Evolutionary conservation across 2,797 vertebrate species (phyloP).

Genomic region (Bradypus variegatus): DNA sequence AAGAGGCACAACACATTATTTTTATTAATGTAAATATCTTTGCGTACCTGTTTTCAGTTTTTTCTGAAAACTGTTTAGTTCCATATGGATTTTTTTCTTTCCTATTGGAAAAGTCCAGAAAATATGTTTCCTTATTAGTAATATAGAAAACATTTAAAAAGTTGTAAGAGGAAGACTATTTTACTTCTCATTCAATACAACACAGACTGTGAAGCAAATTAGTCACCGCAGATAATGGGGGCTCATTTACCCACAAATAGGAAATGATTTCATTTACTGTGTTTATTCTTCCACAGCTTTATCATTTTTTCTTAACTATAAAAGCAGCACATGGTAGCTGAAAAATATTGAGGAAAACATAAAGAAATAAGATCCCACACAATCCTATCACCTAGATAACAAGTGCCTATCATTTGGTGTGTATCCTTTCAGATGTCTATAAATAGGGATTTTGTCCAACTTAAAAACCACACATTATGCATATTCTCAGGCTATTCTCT

Average conservation of each 20-base stretch:
- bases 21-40: not conserved
- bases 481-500: not conserved
- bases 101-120: slow-evolving; percentile 2
- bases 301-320: slow-evolving; percentile 5
- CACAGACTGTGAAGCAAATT: not conserved
- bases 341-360: not conserved
- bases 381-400: slow-evolving; percentile 4
- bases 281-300: slow-evolving; percentile 4
- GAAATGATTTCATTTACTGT: slow-evolving; percentile 1
- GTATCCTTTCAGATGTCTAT: not conserved
- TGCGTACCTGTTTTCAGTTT: not conserved
- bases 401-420: too few species aligned
- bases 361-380: not conserved
- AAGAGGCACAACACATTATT: not conserved
- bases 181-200: slow-evolving; percentile 1
- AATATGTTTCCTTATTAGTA: slow-evolving; percentile 22
- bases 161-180: not conserved
- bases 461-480: not conserved
- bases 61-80: slow-evolving; percentile 20
- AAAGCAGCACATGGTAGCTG: not conserved
- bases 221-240: not conserved
- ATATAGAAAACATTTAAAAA: slow-evolving; percentile 25
- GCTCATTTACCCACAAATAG: not conserved
- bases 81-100: not conserved
- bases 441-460: not conserved